Evolutionary conservation across 1,140 invertebrate genomes (phyloP), one percentile per base, ranked within the genome.

Genomic region (Rhagoletis pomonella): DNA sequence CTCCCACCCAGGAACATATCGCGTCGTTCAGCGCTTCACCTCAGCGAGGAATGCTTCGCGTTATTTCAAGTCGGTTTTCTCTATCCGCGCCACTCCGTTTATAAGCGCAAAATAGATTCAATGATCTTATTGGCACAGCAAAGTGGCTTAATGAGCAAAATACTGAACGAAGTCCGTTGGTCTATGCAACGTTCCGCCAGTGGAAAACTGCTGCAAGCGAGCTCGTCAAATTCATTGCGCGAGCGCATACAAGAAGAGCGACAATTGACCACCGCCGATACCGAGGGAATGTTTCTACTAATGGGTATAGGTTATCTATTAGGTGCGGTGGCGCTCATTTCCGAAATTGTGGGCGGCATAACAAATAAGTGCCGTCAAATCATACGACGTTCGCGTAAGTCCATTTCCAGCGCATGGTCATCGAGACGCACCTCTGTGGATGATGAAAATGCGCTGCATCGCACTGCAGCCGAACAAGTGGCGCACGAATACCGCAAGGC

Each of bases 231-330:
- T 17, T 87, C 90, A 2, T 86, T 92, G 50, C 90, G 89, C 1
- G 93, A 91, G 89, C 93, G 88, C 88, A 94, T 86, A 90, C 93
- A 87, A 91, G 95, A 96, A 92, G 96, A 97, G 90, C 94, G 96
- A 86, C 95, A 95, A 69, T 89, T 97, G 42, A 95, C 95, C 0
- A 93, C 96, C 60, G 96, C 96, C 89, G 96, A 97, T 88, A 96
- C 96, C 2, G 96, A 96, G 93, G 96, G 96, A 6, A 97, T 96
- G 95, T 97, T 97, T 90, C 91, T 97, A 7, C 93, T 97, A 2
- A 93, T 97, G 84, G 95, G 94, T 2, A 94, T 95, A 62, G 96
- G 96, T 0, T 96, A 95, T 91, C 90, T 95, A 0, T 89, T 96
- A 14, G 96, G 95, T 4, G 93, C 91, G 2, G 90, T 92, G 17